Evolutionary conservation across 2,797 vertebrate genomes (phyloP), one percentile per base, ranked within the genome.

Genomic region (Phrynocephalus vlangalii): DNA sequence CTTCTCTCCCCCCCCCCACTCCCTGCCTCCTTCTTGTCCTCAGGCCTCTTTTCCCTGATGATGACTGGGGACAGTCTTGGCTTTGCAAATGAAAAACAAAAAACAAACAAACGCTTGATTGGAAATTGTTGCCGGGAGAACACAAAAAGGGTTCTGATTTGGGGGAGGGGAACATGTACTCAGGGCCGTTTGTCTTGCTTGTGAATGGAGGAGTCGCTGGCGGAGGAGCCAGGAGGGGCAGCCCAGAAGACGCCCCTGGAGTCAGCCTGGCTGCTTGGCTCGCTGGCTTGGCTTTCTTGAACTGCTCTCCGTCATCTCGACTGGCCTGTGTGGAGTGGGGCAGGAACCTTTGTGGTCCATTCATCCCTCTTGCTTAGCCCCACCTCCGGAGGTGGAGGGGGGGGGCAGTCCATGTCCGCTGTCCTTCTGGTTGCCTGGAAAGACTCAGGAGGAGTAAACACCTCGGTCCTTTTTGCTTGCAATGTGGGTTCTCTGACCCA

Each of bases 91-190:
- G 89, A 92, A 67, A 86, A 92, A 88, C 89, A 33, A 33, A 33
- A 33, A 33, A 33, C 33, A 33, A 33, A 33, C 2, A 33, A 33
- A 33, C 33, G 87, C 92, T 93, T 94, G 95, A 94, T 91, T 94
- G 90, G 93, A 90, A 93, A 90, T 85, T 84, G 84, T 90, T 89
- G 79, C 1, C 1, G 82, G 83, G 92, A 82, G 75, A 44, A 91
- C 90, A 94, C 91, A 94, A 96, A 96, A 94, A 83, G 84, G 44
- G 66, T 87, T 93, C 95, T 95, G 95, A 95, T 94, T 96, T 92
- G 90, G 95, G 92, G 83, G 60, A 30, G 28, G 86, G 71, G 15
- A 48, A 24, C 24, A 24, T 60, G 76, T 38, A 78, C 84, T 94
- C 86, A 8, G 91, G 92, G 90, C 90, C 33, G 26, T 90, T 92